Evolutionary conservation across 2,888 invertebrate genomes (phyloP).

Genomic region (Gari tellinella): DNA sequence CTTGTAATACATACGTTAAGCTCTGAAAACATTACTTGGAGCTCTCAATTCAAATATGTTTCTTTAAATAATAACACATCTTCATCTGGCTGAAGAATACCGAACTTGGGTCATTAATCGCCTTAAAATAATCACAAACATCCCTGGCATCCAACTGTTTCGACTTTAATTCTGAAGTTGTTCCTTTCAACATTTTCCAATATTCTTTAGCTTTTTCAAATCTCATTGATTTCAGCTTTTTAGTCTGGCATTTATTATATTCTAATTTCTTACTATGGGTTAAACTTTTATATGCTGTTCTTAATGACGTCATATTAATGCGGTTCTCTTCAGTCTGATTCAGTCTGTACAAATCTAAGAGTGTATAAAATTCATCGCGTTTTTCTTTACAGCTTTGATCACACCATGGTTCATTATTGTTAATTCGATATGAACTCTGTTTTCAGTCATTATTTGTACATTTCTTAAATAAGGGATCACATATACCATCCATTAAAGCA

Average conservation of each 20-base stretch:
- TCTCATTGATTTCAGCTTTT: constrained; percentile 1
- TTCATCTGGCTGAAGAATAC: background rate
- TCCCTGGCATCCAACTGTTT: background rate
- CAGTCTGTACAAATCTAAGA: background rate
- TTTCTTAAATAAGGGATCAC: constrained; percentile 1
- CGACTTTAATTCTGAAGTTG: background rate
- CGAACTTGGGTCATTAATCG: background rate
- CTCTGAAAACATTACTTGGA: constrained; percentile 10
- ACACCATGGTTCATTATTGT: constrained; percentile 2
- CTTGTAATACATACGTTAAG: background rate
- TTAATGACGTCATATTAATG: background rate
- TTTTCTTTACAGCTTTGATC: constrained; percentile 2
- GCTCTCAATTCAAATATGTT: constrained; percentile 1
- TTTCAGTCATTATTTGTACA: background rate
- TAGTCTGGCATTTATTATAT: background rate
- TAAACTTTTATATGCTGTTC: background rate
- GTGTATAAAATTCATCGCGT: background rate
- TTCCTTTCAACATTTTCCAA: constrained; percentile 2
- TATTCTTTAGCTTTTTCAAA: constrained; percentile 8
- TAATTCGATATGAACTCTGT: background rate
- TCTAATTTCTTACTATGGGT: background rate
- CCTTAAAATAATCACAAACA: background rate
- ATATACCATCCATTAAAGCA: background rate
- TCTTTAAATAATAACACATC: constrained; percentile 4
- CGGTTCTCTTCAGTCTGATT: background rate